Conservation (phyloP, 2,797 vertebrate genomes). For the Chloroceryle amazona region DNA sequence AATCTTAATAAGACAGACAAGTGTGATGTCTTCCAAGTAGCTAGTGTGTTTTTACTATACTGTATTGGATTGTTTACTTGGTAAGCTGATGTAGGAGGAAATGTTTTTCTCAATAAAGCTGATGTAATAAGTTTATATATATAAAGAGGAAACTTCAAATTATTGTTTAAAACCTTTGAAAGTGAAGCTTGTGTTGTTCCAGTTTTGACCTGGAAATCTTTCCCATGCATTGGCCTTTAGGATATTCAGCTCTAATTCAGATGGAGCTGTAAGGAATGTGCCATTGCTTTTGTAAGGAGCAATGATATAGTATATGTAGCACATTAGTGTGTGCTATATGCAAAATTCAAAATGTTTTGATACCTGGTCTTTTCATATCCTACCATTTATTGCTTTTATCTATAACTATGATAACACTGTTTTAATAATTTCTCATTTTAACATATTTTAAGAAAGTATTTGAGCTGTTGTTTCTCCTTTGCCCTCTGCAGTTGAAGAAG, state of each 20-base stretch:
- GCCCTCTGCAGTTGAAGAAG: not conserved
- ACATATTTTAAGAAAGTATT: not conserved
- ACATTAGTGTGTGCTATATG: not conserved
- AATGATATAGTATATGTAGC: not conserved
- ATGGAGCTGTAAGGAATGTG: not conserved
- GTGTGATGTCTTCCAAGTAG: not conserved
- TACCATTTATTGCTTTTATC: not conserved
- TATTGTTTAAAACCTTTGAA: not conserved
- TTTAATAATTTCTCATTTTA: not conserved
- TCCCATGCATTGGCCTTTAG: accelerated
- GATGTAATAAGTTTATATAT: not conserved
- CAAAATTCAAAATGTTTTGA: not conserved
- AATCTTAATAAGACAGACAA: not conserved
- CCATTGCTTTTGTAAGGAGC: not conserved
- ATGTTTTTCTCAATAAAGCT: not conserved
- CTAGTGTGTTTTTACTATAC: not conserved
- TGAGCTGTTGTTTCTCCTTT: not conserved
- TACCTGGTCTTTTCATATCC: not conserved
- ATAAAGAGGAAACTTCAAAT: not conserved
- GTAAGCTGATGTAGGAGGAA: not conserved
- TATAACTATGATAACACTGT: not conserved
- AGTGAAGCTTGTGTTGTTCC: not conserved
- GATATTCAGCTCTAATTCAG: not conserved
- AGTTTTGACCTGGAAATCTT: not conserved
- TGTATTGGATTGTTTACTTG: accelerated